Evolutionary conservation across 2,888 invertebrate genomes (phyloP).

Genomic region (Drosophila subquinaria): DNA sequence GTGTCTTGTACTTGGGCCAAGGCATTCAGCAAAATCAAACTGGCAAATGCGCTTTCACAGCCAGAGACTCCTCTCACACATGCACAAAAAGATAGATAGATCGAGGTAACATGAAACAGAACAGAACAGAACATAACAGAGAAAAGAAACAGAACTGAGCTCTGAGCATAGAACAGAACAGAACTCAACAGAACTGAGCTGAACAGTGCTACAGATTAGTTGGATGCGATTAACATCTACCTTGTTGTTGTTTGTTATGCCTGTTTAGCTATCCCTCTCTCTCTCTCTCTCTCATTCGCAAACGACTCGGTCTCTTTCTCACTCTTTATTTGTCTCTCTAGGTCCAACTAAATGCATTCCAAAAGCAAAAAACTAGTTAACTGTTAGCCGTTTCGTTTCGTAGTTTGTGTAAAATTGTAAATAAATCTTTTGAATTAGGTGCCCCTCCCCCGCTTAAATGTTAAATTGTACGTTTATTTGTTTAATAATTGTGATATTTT

Average conservation of each 20-base stretch:
- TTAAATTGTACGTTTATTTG: conserved; percentile 67
- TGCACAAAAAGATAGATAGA: conserved; percentile 8
- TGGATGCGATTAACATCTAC: conserved; percentile 75
- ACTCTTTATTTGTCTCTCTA: conserved; percentile 26
- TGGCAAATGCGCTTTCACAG: conserved; percentile 52
- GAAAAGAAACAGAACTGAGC: conserved; percentile 25
- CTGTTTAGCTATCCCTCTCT: conserved; percentile 28
- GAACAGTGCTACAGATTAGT: conserved; percentile 74
- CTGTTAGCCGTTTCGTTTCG: conserved; percentile 56
- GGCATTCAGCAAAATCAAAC: conserved; percentile 52
- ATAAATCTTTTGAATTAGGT: conserved; percentile 43
- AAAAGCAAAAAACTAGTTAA: conserved; percentile 80
- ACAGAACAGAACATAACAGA: conserved; percentile 50
- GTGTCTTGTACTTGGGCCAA: conserved; percentile 47
- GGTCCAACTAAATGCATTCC: conserved; percentile 74
- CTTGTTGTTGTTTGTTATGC: conserved; percentile 75
- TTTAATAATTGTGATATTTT: conserved; percentile 79
- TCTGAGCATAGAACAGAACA: conserved; percentile 19
- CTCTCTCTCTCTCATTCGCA: conserved; percentile 4
- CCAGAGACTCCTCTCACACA: conserved; percentile 23
- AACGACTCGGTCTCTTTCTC: neutral
- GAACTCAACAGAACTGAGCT: conserved; percentile 57
- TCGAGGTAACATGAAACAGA: conserved; percentile 24
- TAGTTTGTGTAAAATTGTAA: conserved; percentile 52
- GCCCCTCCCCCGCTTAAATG: conserved; percentile 36